These are phyloP conservation scores for Lypha dubia DNA, from an alignment of 2,888 invertebrate species.

Conservation along the genomic window DNA sequence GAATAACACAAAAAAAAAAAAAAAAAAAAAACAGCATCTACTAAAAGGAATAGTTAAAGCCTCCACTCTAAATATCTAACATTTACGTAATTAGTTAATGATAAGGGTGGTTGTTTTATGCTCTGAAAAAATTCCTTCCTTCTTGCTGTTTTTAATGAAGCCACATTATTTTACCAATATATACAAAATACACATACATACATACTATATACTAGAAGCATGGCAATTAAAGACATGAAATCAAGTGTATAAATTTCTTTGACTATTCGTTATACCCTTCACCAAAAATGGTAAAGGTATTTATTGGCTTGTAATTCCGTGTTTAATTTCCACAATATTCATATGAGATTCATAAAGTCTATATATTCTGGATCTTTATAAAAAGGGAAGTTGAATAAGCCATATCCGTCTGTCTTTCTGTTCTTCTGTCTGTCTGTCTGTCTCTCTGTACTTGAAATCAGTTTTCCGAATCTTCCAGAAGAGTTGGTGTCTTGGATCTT, in stretches of 20 bases:
- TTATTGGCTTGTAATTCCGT: too few relatives aligned
- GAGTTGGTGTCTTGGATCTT: too few relatives aligned
- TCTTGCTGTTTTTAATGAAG: background rate
- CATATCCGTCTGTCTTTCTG: too few relatives aligned
- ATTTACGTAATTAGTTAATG: background rate
- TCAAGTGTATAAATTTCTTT: slow-evolving; percentile 2
- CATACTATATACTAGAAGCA: background rate
- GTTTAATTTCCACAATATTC: too few relatives aligned
- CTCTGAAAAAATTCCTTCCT: background rate
- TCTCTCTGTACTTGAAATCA: too few relatives aligned
- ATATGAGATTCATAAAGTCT: too few relatives aligned
- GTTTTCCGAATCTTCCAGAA: too few relatives aligned
- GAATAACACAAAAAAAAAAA: background rate
- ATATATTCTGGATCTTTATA: too few relatives aligned
- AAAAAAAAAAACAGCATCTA: background rate
- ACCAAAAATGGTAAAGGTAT: too few relatives aligned
- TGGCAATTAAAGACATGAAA: background rate
- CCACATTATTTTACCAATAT: background rate
- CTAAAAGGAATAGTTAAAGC: background rate
- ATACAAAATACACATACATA: background rate
- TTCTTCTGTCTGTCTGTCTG: too few relatives aligned
- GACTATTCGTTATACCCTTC: background rate
- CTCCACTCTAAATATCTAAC: background rate
- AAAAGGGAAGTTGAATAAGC: too few relatives aligned
- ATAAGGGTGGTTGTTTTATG: background rate